Base-by-base conservation (phyloP, 2,113 vertebrate genomes). In the Melanocharis versteri region DNA sequence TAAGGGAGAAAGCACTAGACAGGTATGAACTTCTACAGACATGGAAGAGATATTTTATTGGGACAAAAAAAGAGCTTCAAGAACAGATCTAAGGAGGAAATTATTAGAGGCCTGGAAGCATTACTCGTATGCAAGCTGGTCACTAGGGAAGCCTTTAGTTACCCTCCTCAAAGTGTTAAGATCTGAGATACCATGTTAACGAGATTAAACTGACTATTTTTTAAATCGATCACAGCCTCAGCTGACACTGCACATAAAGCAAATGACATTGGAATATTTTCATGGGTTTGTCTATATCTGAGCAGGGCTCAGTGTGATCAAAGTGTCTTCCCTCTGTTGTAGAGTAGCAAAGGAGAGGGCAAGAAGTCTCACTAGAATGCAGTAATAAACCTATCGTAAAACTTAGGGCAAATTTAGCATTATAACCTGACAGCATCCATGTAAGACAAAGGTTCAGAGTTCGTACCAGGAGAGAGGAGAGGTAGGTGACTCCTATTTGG, bases 111-210 rank as follows among this genome's bases (percentile, higher is more conserved):
- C 23, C 54, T 83, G 39, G 37, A 54, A 72, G 70, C 61, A 54
- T 12, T 89, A 69, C 53, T 91, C 57, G 33, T 39, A 50, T 1
- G 1, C 45, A 58, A 66, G 65, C 69, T 39, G 53, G 84, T 65
- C 87, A 57, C 78, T 85, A 62, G 80, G 66, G 79, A 82, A 75
- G n/a, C 47, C 91, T 88, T 80, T 20, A 83, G 88, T 80, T 90
- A 87, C 89, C 87, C 86, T 93, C 87, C 73, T 93, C 90, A 66
- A 90, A 94, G 79, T 12, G 50, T 37, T 62, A 86, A 65, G 58
- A 91, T 94, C 94, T 83, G 82, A 90, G 90, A 78, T 81, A 93
- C 73, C 77, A 64, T 3, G 40, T 94, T 90, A 94, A 88, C 54
- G 28, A 88, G 83, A 93, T 87, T 83, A 94, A 94, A 82, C 61